Evolutionary conservation across 2,797 vertebrate species (phyloP).

Genomic region (Mycteria americana): DNA sequence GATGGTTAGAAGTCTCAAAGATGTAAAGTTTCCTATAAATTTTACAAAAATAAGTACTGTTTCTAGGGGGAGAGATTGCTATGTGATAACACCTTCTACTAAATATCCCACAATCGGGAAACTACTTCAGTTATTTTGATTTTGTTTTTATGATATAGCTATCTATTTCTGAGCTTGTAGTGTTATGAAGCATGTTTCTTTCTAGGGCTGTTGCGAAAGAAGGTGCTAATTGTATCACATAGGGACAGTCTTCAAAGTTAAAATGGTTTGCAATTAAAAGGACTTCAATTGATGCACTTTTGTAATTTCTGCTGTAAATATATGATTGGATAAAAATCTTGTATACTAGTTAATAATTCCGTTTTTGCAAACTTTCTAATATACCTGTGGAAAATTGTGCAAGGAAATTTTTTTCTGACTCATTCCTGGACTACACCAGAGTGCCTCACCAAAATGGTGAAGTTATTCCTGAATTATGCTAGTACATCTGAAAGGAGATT

Average conservation of each 20-base stretch:
- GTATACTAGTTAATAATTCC: background rate
- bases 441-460: background rate
- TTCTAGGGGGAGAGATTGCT: background rate
- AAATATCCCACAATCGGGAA: slow-evolving; percentile 3
- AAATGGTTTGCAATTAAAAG: background rate
- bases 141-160: background rate
- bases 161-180: background rate
- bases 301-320: background rate
- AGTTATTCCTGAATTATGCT: background rate
- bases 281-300: background rate
- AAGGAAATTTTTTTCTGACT: background rate
- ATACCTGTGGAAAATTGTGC: background rate
- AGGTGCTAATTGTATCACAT: background rate
- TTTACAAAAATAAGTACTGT: slow-evolving; percentile 12
- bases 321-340: background rate
- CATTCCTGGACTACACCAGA: background rate
- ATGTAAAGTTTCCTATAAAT: slow-evolving; percentile 9
- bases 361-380: background rate
- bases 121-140: background rate
- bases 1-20: slow-evolving; percentile 24
- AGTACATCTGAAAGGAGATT: background rate
- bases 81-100: slow-evolving; percentile 34
- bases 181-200: background rate
- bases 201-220: background rate
- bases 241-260: background rate